phyloP scores from a whole-genome alignment of 1,140 invertebrate genomes.

The Paraescarpia echinospica region DNA sequence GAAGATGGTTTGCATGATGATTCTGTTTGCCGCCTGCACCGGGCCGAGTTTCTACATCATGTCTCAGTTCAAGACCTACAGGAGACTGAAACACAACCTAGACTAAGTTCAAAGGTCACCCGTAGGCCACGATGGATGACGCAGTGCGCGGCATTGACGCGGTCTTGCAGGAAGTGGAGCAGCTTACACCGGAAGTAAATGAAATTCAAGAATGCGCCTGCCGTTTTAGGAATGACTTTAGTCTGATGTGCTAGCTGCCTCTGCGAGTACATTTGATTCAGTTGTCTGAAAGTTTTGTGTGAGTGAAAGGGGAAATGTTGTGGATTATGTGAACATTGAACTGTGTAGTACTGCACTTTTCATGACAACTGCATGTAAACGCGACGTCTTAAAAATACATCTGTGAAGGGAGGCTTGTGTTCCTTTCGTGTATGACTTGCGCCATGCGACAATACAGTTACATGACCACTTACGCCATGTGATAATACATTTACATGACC shows the following conservation, averaged over 20 bases:
- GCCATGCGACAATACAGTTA: no score
- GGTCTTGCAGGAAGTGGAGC: not conserved
- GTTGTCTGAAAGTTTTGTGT: not conserved
- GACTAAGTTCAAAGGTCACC: not conserved
- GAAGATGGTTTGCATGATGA: not conserved
- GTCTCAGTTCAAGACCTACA: not conserved
- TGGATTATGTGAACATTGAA: not conserved
- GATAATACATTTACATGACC: no score
- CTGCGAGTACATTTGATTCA: not conserved
- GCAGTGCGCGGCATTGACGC: no score
- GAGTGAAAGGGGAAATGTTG: not conserved
- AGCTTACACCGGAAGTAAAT: not conserved
- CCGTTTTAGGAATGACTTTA: not conserved
- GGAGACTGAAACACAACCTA: not conserved
- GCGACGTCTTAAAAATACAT: not conserved
- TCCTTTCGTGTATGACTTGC: not conserved
- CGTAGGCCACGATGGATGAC: not conserved
- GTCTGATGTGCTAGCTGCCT: not conserved
- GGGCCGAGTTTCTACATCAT: not conserved
- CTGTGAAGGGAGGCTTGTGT: not conserved
- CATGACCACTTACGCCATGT: no score
- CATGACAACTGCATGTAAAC: not conserved
- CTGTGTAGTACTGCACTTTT: not conserved
- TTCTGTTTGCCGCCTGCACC: not conserved
- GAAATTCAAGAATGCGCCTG: not conserved